Percentiles rank a stretch among this genome's conserved stretches.
Conservation (phyloP, 1,140 invertebrate genomes). For the Lysiphlebus fabarum region DNA sequence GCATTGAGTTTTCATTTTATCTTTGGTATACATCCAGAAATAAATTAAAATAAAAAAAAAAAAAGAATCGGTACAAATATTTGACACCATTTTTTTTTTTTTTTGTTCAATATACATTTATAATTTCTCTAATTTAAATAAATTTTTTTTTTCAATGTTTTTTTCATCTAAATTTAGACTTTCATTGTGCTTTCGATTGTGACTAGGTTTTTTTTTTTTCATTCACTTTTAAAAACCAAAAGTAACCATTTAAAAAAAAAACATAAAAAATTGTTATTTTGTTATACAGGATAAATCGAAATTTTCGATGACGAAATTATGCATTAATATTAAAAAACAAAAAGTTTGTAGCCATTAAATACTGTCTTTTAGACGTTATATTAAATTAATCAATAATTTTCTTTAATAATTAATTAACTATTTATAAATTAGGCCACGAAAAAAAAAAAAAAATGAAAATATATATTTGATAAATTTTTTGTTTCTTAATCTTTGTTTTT, state of each 20-base stretch:
- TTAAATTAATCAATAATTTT: not conserved
- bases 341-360: slow-evolving; percentile 17
- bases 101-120: slow-evolving; percentile 27
- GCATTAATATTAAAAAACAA: too few relatives aligned
- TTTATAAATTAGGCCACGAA: slow-evolving; percentile 18
- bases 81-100: slow-evolving; percentile 32
- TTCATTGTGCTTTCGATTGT: slow-evolving; percentile 22
- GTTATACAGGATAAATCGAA: too few relatives aligned
- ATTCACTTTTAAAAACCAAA: slow-evolving; percentile 4
- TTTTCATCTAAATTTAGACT: slow-evolving; percentile 2
- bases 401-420: not conserved
- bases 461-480: too few relatives aligned
- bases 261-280: not conserved
- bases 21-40: slow-evolving; percentile 54
- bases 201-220: slow-evolving; percentile 21
- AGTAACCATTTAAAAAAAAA: not conserved
- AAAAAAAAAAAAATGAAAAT: not conserved
- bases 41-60: too few relatives aligned
- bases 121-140: not conserved
- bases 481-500: too few relatives aligned
- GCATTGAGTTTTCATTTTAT: slow-evolving; percentile 47
- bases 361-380: slow-evolving; percentile 14
- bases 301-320: too few relatives aligned
- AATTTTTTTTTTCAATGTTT: slow-evolving; percentile 3
- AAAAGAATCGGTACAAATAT: slow-evolving; percentile 36